Conservation (phyloP, 2,888 invertebrate genomes). For the Ashinkailepas kermadecensis region DNA sequence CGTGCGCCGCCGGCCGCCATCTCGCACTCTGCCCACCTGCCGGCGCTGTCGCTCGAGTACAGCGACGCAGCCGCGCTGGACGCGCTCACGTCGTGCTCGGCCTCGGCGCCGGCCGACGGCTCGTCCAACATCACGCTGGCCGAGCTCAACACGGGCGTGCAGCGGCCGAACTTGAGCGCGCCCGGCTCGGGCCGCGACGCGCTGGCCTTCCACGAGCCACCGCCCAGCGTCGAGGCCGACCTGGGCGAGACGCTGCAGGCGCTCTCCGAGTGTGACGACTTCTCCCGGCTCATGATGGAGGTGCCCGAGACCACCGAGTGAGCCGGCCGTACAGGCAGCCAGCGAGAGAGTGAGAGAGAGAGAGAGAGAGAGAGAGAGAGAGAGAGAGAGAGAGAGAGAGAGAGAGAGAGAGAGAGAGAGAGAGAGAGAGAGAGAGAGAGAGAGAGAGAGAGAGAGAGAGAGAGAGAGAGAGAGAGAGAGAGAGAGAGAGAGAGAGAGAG, state of each 20-base stretch:
- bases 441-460: too few relatives aligned
- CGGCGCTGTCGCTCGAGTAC: slow-evolving; percentile 1
- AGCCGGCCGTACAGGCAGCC: background rate
- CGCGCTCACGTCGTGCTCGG: background rate
- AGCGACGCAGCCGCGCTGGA: background rate
- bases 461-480: too few relatives aligned
- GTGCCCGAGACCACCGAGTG: background rate
- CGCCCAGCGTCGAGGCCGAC: slow-evolving; percentile 18
- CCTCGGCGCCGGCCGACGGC: background rate
- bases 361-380: too few relatives aligned
- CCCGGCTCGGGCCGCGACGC: background rate
- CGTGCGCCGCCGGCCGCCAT: slow-evolving; percentile 14
- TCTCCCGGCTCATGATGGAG: slow-evolving; percentile 19
- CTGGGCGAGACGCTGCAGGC: slow-evolving; percentile 20
- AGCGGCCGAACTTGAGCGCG: background rate
- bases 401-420: too few relatives aligned
- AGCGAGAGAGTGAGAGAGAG: too few relatives aligned
- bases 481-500: too few relatives aligned
- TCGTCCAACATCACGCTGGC: slow-evolving; percentile 19
- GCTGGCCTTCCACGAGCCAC: background rate
- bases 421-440: too few relatives aligned
- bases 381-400: too few relatives aligned
- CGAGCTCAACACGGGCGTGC: background rate
- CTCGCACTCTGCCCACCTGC: background rate
- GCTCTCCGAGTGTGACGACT: slow-evolving; percentile 13